Evolutionary conservation across 2,888 invertebrate species (phyloP), one percentile per base, ranked within the genome.

Genomic region (Perizoma flavofasciatum): DNA sequence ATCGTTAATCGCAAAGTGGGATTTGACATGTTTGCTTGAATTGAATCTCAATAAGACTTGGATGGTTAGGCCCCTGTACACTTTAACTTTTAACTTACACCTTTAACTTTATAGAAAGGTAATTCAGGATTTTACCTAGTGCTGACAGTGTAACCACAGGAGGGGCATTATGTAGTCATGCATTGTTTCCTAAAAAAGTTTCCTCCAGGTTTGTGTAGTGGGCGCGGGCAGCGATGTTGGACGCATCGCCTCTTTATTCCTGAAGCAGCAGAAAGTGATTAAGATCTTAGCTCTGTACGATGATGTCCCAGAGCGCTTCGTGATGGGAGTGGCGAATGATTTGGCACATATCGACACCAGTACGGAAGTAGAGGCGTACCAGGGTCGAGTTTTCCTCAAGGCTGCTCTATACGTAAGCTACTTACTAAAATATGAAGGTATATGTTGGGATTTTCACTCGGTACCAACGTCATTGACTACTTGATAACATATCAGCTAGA

Each of bases 191-290:
- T 37, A 37, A 6, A 37, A 37, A 1, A 44, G 48, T 34, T 44
- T 33, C 2, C 58, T 62, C 8, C 58, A 91, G 91, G 88, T 91
- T 5, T 70, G 89, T 22, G 80, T 91, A 22, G 59, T 89, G 6
- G 91, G 91, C 4, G 90, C 90, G 0, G 91, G 86, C 9, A 89
- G 83, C 49, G 88, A 88, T 55, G 79, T 91, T 0, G 91, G 91
- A 0, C 82, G 82, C 6, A 82, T 91, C 8, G 81, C 73, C 0
- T 77, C 82, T 0, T 68, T 91, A 6, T 83, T 89, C 52, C 77
- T 91, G 2, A 91, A 91, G 65, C 88, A 88, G 70, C 88, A 89
- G 74, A 80, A 75, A 34, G 67, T 89, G 0, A 66, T 91, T 10
- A 83, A 81, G 49, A 68, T 63, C 1, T 74, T 91, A 49, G 82